A percentile compares a stretch with the other conserved stretches of the same genome.
Conservation (phyloP, 2,888 invertebrate species). For the Neoaliturus tenellus region DNA sequence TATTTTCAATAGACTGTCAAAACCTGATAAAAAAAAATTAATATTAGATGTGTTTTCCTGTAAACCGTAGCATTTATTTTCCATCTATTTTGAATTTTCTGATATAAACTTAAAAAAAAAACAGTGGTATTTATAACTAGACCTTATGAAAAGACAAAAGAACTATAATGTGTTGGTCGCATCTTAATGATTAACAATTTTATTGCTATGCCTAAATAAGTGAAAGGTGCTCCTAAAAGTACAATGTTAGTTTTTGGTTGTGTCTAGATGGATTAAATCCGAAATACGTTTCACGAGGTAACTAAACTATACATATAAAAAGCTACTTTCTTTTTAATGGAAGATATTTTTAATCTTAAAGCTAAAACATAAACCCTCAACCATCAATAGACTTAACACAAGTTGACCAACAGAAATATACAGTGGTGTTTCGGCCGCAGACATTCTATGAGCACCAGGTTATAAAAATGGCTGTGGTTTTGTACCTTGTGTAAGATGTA, state of each 20-base stretch:
- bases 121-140: too few relatives aligned
- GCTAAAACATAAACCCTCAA: constrained; percentile 47
- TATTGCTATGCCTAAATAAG: constrained; percentile 41
- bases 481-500: neutral
- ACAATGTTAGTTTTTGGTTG: constrained; percentile 28
- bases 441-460: constrained; percentile 28
- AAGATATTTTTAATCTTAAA: constrained; percentile 33
- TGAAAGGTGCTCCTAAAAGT: constrained; percentile 38
- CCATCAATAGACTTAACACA: constrained; percentile 38
- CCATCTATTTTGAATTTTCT: too few relatives aligned
- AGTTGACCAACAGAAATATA: constrained; percentile 3
- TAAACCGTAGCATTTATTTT: too few relatives aligned
- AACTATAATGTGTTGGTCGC: constrained; percentile 14
- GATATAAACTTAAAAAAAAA: too few relatives aligned
- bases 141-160: neutral
- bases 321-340: constrained; percentile 44
- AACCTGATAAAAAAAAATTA: too few relatives aligned
- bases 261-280: constrained; percentile 48
- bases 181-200: constrained; percentile 25
- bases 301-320: constrained; percentile 50
- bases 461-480: neutral
- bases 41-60: too few relatives aligned
- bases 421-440: neutral
- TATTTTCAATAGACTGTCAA: too few relatives aligned
- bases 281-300: constrained; percentile 38